Evolutionary conservation across 2,888 invertebrate genomes (phyloP).

Genomic region (Teinopalpus imperialis): DNA sequence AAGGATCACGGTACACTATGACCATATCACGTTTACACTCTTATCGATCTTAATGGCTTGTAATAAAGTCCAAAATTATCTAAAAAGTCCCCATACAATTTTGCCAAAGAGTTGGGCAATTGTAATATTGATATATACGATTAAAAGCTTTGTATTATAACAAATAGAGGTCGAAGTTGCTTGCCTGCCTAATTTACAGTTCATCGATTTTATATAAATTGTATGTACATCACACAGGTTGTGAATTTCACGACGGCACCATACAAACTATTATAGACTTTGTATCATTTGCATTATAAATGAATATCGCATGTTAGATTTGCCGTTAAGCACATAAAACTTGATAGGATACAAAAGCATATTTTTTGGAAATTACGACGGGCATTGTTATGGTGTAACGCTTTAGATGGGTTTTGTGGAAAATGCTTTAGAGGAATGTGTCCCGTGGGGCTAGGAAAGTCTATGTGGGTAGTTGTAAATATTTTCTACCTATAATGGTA

Average conservation of each 20-base stretch:
- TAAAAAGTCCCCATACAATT: background rate
- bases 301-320: background rate
- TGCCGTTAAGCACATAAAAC: background rate
- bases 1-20: background rate
- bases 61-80: conserved; percentile 6
- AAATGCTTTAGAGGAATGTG: conserved; percentile 4
- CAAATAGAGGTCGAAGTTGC: background rate
- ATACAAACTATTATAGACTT: background rate
- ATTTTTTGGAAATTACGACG: conserved; percentile 7
- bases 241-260: background rate
- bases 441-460: too few species aligned
- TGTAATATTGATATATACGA: background rate
- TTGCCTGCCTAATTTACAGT: background rate
- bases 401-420: background rate
- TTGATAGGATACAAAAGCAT: conserved; percentile 8
- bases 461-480: too few species aligned
- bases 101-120: background rate
- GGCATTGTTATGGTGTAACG: conserved; percentile 7
- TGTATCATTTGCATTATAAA: accelerated
- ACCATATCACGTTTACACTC: background rate
- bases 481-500: too few species aligned
- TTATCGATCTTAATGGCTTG: background rate
- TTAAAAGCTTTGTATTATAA: background rate
- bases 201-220: background rate
- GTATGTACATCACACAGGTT: conserved; percentile 3